Conservation (phyloP, 2,888 invertebrate species). For the Proisotoma minuta region DNA sequence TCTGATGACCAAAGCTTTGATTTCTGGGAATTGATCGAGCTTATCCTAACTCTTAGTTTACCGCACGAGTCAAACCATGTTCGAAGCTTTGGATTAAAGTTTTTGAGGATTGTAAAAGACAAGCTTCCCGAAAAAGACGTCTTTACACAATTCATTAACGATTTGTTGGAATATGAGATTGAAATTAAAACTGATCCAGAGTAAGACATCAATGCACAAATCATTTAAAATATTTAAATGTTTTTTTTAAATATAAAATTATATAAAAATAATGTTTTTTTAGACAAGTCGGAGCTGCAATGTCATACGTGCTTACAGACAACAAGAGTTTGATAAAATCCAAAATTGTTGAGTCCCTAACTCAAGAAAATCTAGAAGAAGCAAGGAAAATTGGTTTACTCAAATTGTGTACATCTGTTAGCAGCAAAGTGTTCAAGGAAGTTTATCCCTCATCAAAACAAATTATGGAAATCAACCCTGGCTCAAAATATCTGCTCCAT, state of each 20-base stretch:
- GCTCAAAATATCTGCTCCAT: constrained; percentile 30
- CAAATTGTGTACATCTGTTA: background rate
- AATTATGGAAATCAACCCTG: constrained; percentile 25
- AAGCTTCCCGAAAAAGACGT: constrained; percentile 22
- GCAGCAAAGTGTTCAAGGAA: constrained; percentile 30
- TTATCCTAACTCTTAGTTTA: constrained; percentile 36
- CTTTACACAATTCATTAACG: constrained; percentile 29
- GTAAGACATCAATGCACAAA: constrained; percentile 22
- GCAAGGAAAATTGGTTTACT: background rate
- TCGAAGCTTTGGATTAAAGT: constrained; percentile 28
- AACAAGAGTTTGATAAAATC: constrained; percentile 2
- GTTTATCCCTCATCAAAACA: constrained; percentile 29
- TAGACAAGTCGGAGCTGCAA: background rate
- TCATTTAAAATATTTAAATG: constrained; percentile 5
- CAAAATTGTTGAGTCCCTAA: constrained; percentile 24
- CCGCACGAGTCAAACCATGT: constrained; percentile 31
- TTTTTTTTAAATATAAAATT: no score
- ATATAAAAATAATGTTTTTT: constrained; percentile 5
- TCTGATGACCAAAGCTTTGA: background rate
- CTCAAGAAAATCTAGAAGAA: background rate
- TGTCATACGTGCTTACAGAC: background rate
- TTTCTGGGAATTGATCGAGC: constrained; percentile 21
- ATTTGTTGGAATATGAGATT: constrained; percentile 21
- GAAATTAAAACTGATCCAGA: constrained; percentile 41
- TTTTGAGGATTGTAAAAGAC: constrained; percentile 24